Base-by-base conservation (phyloP, 2,888 invertebrate species). In the Metellina segmentata region DNA sequence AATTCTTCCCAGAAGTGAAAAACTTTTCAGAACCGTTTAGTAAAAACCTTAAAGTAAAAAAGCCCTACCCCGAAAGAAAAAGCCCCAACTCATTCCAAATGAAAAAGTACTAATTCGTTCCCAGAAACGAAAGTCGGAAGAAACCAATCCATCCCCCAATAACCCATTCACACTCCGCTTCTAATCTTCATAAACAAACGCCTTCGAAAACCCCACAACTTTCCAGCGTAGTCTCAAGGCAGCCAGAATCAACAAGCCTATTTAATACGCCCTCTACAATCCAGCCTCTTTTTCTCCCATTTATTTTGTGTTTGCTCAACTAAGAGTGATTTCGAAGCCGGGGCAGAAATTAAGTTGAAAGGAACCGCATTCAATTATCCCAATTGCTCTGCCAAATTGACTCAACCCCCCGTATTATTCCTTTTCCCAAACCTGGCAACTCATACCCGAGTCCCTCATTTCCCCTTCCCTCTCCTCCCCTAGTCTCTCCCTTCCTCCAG, bases 341-440 rank as follows among this genome's bases (percentile, higher is more conserved):
- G 83, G 51, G 53, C 52, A 74, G 83, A 74, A 74, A 85, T 74
- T 85, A 85, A 52, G 74, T 53, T 85, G 74, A 85, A 85, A 85
- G 74, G 74, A 85, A 85, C 83, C 52, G 83, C 83, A 85, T 85
- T 85, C 83, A 85, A 85, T 85, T 85, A 85, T 85, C 74, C 74
- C 74, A 85, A 85, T 85, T 85, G 83, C 83, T 85, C 52, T 52
- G 72, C 74, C 74, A 85, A 85, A 85, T 85, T 85, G 74, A 85
- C 83, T 85, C 83, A 48, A 19, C 52, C 16, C 7, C 51, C 51
- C 52, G 19, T 53, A 51, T 71, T 82, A 9, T 51, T 71, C 71
- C 51, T 51, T 8, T 77, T 49, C 49, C 71, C 48, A 51, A 71
- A 19, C 16, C 7, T 69, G 49, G 82, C 82, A 83, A 74, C 83